phyloP scores from a whole-genome alignment of 2,888 invertebrate species.

The Eupeodes latifasciatus region DNA sequence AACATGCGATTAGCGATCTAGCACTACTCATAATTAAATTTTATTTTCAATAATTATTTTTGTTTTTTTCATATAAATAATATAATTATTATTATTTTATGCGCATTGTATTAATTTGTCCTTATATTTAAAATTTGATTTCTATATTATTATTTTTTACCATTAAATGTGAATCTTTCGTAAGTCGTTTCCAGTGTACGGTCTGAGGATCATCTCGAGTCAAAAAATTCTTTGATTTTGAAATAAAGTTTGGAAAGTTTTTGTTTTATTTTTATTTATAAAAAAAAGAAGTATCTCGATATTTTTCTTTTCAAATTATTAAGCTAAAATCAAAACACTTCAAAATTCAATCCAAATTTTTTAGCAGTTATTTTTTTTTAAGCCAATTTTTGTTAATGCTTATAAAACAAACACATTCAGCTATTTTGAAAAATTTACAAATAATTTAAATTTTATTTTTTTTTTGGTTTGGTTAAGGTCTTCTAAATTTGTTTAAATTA shows the following conservation, averaged over 20 bases:
- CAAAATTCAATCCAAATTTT: background rate
- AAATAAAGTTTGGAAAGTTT: slow-evolving; percentile 30
- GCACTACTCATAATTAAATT: background rate
- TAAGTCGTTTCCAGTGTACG: slow-evolving; percentile 30
- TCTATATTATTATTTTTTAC: background rate
- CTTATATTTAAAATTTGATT: slow-evolving; percentile 10
- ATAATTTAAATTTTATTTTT: too few species aligned
- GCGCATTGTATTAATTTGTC: background rate
- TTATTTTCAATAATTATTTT: background rate
- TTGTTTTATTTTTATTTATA: background rate
- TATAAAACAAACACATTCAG: background rate
- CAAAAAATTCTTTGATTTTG: slow-evolving; percentile 35
- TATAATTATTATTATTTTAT: background rate
- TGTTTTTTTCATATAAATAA: background rate
- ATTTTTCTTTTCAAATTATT: background rate
- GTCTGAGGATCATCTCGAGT: slow-evolving; percentile 30
- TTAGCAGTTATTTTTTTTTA: background rate
- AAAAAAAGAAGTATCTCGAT: background rate
- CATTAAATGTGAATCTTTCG: slow-evolving; percentile 38
- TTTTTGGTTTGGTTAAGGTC: background rate
- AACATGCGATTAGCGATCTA: too few species aligned
- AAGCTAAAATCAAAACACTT: background rate
- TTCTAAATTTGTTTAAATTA: too few species aligned
- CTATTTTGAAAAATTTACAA: too few species aligned
- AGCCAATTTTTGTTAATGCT: slow-evolving; percentile 6